phyloP scores from a whole-genome alignment of 2,888 invertebrate species.

The Lottia scabra region DNA sequence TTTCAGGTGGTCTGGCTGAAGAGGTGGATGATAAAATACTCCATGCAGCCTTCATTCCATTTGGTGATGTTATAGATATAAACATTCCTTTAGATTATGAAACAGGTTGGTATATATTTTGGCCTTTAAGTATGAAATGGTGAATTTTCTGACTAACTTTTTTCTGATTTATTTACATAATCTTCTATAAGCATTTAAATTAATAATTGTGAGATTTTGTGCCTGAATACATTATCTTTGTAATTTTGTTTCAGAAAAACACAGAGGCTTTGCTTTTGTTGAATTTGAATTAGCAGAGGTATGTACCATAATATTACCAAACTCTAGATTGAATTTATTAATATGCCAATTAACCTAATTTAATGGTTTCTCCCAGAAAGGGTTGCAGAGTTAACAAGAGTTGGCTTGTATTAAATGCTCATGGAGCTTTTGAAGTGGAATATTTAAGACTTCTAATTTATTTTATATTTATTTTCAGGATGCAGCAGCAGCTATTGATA shows the following conservation, averaged over 20 bases:
- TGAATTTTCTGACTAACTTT: too few relatives aligned
- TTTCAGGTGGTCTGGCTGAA: conserved; percentile 73
- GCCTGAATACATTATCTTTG: not conserved
- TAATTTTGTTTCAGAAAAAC: conserved; percentile 79
- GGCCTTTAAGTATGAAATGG: too few relatives aligned
- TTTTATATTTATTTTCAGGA: conserved; percentile 72
- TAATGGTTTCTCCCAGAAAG: too few relatives aligned
- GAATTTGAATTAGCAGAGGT: conserved; percentile 94
- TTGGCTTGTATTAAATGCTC: too few relatives aligned
- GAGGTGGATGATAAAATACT: conserved; percentile 96
- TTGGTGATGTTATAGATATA: conserved; percentile 97
- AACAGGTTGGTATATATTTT: conserved; percentile 65
- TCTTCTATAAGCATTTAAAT: too few relatives aligned
- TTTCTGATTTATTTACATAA: too few relatives aligned
- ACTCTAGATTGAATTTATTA: too few relatives aligned
- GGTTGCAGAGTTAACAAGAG: too few relatives aligned
- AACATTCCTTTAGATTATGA: conserved; percentile 99
- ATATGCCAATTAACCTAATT: too few relatives aligned
- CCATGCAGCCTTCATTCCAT: conserved; percentile 97
- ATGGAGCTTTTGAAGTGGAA: too few relatives aligned
- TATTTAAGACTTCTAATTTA: not conserved
- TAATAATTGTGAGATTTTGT: too few relatives aligned
- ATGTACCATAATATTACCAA: conserved; percentile 7
- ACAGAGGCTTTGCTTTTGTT: conserved; percentile 98
- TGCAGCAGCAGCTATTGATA: conserved; percentile 98